Evolutionary conservation across 2,888 invertebrate species (phyloP).

Genomic region (Helleia helle): DNA sequence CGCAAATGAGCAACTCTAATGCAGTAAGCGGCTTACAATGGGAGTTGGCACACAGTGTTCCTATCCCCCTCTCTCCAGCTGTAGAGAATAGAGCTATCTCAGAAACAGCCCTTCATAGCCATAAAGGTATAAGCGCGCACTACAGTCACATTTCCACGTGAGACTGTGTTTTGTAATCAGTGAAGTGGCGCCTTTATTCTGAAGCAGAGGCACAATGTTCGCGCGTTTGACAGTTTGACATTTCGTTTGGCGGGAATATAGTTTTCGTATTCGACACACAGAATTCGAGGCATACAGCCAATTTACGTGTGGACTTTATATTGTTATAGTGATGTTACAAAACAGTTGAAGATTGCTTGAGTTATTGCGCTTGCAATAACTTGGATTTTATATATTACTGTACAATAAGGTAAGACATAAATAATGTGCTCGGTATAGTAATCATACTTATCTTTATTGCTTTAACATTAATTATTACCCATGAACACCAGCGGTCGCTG

Average conservation of each 20-base stretch:
- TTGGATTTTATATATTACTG: constrained; percentile 52
- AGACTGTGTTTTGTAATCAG: constrained; percentile 70
- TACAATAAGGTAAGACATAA: constrained; percentile 43
- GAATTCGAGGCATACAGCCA: constrained; percentile 29
- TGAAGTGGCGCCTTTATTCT: constrained; percentile 66
- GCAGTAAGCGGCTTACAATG: constrained; percentile 67
- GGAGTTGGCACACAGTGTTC: constrained; percentile 47
- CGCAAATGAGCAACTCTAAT: constrained; percentile 66
- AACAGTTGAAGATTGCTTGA: constrained; percentile 52
- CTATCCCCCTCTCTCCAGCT: constrained; percentile 41
- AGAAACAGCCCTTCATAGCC: constrained; percentile 50
- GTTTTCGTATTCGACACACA: constrained; percentile 36
- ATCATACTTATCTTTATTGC: constrained; percentile 1
- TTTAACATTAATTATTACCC: constrained; percentile 19
- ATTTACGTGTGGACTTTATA: constrained; percentile 34
- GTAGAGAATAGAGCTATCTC: constrained; percentile 46
- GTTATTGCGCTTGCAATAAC: constrained; percentile 67
- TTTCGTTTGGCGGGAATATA: constrained; percentile 63
- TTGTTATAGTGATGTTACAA: constrained; percentile 52
- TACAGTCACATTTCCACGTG: constrained; percentile 61
- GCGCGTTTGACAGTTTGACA: constrained; percentile 67
- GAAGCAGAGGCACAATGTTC: constrained; percentile 59
- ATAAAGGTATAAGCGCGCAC: constrained; percentile 53
- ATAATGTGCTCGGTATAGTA: background rate
- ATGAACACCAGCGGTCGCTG: constrained; percentile 54